These are phyloP conservation scores for Steinernema feltiae DNA, from an alignment of 1,140 invertebrate species.

Conservation along the genomic window DNA sequence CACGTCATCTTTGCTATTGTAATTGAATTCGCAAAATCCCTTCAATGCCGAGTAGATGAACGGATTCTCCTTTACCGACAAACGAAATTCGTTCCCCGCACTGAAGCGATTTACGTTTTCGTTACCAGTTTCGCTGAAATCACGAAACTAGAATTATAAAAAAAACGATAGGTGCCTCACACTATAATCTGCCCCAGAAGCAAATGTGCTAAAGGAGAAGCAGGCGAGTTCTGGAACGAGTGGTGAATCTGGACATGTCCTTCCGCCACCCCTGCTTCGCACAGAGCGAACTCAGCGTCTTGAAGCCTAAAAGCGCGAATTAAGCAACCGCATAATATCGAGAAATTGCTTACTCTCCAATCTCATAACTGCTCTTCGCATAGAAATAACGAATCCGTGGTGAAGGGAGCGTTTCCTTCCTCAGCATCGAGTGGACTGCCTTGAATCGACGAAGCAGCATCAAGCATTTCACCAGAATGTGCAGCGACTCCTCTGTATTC, in stretches of 20 bases:
- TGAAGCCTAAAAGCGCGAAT: too few relatives aligned
- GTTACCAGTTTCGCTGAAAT: constrained; percentile 27
- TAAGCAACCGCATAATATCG: neutral
- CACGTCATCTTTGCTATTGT: constrained; percentile 1
- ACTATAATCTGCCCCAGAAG: constrained; percentile 30
- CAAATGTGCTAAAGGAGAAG: constrained; percentile 25
- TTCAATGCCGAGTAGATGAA: constrained; percentile 24
- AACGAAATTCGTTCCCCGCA: constrained; percentile 12
- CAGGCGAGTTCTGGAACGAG: constrained; percentile 4
- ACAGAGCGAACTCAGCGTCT: constrained; percentile 22
- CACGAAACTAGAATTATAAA: too few relatives aligned
- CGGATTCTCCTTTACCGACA: constrained; percentile 22
- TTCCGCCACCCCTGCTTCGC: constrained; percentile 13
- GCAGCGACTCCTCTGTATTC: constrained; percentile 80
- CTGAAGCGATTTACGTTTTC: neutral
- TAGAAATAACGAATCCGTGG: constrained; percentile 81
- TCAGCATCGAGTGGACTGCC: constrained; percentile 78
- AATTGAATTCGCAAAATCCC: constrained; percentile 8
- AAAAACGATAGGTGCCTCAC: constrained; percentile 24
- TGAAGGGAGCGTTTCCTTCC: constrained; percentile 63
- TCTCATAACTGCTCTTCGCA: constrained; percentile 82
- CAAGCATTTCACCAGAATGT: constrained; percentile 86
- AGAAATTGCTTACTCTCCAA: constrained; percentile 70
- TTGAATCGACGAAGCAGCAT: constrained; percentile 74
- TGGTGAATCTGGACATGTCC: neutral